Conservation (phyloP, 1,140 invertebrate genomes). For the Mactra quadrangularis region DNA sequence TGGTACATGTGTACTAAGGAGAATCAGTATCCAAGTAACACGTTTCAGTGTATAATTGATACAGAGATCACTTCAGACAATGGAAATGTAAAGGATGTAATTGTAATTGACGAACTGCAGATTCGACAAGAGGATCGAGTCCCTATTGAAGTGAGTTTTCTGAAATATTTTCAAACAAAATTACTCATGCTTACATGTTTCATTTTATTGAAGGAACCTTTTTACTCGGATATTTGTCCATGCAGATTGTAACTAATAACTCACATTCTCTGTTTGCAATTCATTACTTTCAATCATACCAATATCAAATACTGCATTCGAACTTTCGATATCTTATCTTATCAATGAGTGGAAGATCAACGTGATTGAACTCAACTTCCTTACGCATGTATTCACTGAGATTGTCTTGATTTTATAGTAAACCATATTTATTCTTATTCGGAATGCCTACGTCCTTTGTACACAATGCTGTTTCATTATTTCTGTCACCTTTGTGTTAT, state of each 20-base stretch:
- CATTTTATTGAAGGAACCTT: not conserved
- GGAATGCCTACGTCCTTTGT: too few species aligned
- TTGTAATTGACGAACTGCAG: constrained; percentile 33
- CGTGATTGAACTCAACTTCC: too few species aligned
- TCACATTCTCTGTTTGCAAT: not conserved
- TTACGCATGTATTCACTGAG: too few species aligned
- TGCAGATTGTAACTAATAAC: not conserved
- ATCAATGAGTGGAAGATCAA: not conserved
- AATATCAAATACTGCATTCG: not conserved
- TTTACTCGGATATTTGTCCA: not conserved
- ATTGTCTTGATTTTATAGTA: too few species aligned
- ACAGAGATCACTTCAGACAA: not conserved
- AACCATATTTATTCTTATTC: too few species aligned
- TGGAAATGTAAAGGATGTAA: not conserved
- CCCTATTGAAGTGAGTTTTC: constrained; percentile 9
- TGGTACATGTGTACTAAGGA: constrained; percentile 12
- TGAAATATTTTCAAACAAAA: too few species aligned
- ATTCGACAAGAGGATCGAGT: constrained; percentile 10
- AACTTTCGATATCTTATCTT: not conserved
- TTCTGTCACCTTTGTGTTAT: too few species aligned
- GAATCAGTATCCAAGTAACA: not conserved
- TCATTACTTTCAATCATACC: not conserved
- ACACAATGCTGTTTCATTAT: too few species aligned
- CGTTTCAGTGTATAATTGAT: constrained; percentile 36
- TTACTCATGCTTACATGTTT: not conserved